Evolutionary conservation across 2,797 vertebrate species (phyloP).

Genomic region (Tapirus indicus): DNA sequence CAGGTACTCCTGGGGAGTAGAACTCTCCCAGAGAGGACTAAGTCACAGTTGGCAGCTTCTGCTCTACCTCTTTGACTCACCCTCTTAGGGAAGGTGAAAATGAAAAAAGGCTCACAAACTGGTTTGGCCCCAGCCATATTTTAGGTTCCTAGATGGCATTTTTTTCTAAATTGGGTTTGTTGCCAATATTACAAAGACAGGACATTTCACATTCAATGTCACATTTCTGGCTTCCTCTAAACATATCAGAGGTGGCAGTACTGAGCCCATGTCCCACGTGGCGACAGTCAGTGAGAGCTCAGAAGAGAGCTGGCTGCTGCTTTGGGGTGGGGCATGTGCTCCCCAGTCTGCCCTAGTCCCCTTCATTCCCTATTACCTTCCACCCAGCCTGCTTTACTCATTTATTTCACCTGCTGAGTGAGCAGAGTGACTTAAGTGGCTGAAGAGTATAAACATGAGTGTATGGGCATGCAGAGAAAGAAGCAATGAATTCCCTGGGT

Average conservation of each 20-base stretch:
- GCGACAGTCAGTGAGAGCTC: background rate
- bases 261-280: background rate
- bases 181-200: background rate
- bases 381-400: background rate
- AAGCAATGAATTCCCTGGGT: background rate
- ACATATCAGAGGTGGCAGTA: background rate
- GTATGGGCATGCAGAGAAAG: background rate
- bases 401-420: background rate
- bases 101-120: background rate
- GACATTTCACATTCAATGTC: background rate
- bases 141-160: background rate
- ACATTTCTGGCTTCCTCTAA: background rate
- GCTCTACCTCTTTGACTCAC: background rate
- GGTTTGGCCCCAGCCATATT: background rate
- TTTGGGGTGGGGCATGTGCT: background rate
- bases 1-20: background rate
- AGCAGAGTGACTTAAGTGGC: background rate
- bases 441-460: background rate
- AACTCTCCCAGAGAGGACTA: background rate
- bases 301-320: background rate
- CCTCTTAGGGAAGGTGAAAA: background rate
- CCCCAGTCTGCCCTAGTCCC: background rate
- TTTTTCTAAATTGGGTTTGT: background rate
- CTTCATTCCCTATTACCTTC: background rate
- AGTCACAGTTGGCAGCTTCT: background rate